Percentiles rank a stretch among this genome's conserved stretches.
phyloP scores from a whole-genome alignment of 1,140 invertebrate species.

The Lepidurus couesii region DNA sequence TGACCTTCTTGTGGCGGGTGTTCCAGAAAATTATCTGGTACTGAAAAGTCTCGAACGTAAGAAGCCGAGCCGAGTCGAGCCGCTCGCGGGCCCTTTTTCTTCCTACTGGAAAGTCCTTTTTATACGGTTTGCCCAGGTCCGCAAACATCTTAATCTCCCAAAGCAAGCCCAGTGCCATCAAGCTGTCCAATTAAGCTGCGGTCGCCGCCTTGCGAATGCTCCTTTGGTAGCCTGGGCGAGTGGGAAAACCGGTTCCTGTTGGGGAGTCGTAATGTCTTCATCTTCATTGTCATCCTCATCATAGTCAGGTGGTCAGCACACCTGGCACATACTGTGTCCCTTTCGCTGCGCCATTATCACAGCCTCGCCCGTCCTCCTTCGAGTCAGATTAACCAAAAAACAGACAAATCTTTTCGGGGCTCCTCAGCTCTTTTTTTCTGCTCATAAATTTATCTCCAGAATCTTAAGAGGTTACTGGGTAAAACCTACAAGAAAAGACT shows the following conservation, averaged over 20 bases:
- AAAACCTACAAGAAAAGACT: background rate
- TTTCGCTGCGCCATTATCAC: conserved; percentile 16
- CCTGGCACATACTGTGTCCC: background rate
- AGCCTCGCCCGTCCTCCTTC: background rate
- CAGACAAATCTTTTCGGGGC: background rate
- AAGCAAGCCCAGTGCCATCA: conserved; percentile 18
- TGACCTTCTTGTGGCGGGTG: no score
- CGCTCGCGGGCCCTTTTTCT: background rate
- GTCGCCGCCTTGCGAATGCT: conserved; percentile 17
- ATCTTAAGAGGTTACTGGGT: background rate
- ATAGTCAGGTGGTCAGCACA: conserved; percentile 21
- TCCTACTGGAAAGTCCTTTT: background rate
- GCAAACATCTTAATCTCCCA: conserved; percentile 22
- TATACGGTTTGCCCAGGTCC: conserved; percentile 1
- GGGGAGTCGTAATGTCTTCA: conserved; percentile 19
- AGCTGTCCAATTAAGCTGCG: conserved; percentile 21
- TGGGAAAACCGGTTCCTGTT: conserved; percentile 1
- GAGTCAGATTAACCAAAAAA: background rate
- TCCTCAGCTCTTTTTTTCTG: background rate
- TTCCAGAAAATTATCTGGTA: no score
- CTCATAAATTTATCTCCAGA: background rate
- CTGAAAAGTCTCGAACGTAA: no score
- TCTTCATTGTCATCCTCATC: conserved; percentile 17
- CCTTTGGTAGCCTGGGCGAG: conserved; percentile 17
- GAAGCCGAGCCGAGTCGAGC: no score